Conservation (phyloP, 2,888 invertebrate genomes). For the Meiosimyza decipiens region DNA sequence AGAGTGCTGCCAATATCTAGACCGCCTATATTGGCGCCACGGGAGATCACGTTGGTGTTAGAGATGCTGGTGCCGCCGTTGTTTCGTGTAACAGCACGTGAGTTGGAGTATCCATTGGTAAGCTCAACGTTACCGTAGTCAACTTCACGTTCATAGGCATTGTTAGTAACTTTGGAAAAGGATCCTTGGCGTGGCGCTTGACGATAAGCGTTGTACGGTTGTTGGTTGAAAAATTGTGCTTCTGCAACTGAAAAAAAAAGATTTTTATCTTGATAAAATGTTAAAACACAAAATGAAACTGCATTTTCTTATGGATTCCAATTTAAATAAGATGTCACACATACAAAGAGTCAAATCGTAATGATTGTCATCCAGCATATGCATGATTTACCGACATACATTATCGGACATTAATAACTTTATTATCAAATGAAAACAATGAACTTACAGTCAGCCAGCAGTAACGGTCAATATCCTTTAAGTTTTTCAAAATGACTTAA, state of each 20-base stretch:
- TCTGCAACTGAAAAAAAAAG: conserved; percentile 13
- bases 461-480: too few relatives aligned
- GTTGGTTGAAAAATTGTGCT: conserved; percentile 22
- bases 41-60: conserved; percentile 54
- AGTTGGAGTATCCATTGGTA: conserved; percentile 53
- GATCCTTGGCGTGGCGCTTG: conserved; percentile 49
- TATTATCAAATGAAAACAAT: too few relatives aligned
- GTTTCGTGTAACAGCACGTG: conserved; percentile 54
- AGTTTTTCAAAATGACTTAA: too few relatives aligned
- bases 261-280: not conserved
- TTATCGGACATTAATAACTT: too few relatives aligned
- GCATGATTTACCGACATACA: too few relatives aligned
- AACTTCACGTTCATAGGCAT: conserved; percentile 54
- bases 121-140: conserved; percentile 53
- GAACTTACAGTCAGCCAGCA: too few relatives aligned
- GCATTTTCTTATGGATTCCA: not conserved
- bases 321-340: too few relatives aligned
- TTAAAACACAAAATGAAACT: not conserved
- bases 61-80: conserved; percentile 51
- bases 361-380: too few relatives aligned
- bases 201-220: conserved; percentile 4
- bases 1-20: conserved; percentile 60
- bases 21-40: conserved; percentile 57
- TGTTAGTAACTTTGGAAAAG: conserved; percentile 55
- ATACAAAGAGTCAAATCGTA: too few relatives aligned